These are phyloP conservation scores for Gorsachius goisagi DNA, from an alignment of 2,113 vertebrate genomes.

Conservation along the genomic window DNA sequence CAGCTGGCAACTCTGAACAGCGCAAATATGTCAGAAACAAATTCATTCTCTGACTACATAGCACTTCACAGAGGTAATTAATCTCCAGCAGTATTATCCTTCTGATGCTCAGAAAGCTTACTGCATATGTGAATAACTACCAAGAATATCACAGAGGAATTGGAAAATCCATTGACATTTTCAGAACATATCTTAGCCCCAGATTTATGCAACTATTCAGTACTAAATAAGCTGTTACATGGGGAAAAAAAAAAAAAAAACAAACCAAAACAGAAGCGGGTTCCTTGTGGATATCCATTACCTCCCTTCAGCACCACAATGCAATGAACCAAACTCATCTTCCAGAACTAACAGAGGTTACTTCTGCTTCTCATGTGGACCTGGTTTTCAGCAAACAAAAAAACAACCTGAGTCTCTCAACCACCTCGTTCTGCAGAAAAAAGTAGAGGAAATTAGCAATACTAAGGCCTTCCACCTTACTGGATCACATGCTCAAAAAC, in stretches of 20 bases:
- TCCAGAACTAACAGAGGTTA: neutral
- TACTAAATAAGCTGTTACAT: neutral
- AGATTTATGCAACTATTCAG: neutral
- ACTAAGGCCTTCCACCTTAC: neutral
- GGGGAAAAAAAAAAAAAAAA: neutral
- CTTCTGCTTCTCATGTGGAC: neutral
- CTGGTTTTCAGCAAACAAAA: neutral
- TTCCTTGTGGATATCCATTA: neutral
- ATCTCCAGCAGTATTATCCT: neutral
- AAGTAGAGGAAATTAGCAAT: neutral
- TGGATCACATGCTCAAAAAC: neutral
- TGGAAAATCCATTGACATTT: neutral
- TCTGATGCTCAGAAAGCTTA: neutral
- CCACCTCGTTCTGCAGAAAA: neutral
- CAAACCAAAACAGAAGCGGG: neutral
- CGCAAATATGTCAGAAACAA: neutral
- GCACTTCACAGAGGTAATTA: neutral
- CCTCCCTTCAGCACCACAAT: neutral
- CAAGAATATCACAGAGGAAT: neutral
- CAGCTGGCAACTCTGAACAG: neutral
- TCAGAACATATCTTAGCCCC: neutral
- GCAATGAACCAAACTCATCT: neutral
- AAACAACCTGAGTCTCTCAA: neutral
- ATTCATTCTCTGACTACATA: neutral
- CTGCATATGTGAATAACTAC: neutral